phyloP scores from a whole-genome alignment of 2,113 vertebrate genomes.

The Ardeotis arabs region DNA sequence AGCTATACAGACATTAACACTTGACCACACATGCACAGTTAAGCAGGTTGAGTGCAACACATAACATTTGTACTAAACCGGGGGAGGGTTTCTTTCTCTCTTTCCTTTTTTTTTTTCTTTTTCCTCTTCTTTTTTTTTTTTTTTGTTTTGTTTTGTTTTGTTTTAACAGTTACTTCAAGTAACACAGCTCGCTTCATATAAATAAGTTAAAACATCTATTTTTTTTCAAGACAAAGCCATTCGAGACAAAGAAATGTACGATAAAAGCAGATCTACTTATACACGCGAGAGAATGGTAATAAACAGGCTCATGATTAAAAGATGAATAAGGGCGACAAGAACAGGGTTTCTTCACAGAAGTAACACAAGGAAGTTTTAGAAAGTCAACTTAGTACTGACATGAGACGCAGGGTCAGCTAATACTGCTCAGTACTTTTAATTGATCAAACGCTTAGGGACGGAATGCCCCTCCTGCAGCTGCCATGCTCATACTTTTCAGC shows the following conservation, averaged over 20 bases:
- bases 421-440: conserved; percentile 86
- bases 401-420: conserved; percentile 79
- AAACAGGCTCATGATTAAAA: conserved; percentile 89
- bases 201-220: conserved; percentile 97
- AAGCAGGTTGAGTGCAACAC: conserved; percentile 87
- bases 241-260: conserved; percentile 93
- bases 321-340: conserved; percentile 79
- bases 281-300: conserved; percentile 85
- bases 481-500: conserved; percentile 99
- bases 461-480: conserved; percentile 92
- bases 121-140: background rate
- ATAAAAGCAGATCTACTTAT: conserved; percentile 86
- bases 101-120: background rate
- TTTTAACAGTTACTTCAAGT: conserved; percentile 89
- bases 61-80: conserved; percentile 85
- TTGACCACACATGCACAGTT: conserved; percentile 90
- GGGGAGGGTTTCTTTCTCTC: conserved; percentile 54
- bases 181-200: conserved; percentile 88
- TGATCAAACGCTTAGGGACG: conserved; percentile 86
- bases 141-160: conserved; percentile 40
- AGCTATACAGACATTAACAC: conserved; percentile 93
- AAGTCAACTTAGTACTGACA: conserved; percentile 89
- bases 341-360: conserved; percentile 85
- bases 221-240: conserved; percentile 89
- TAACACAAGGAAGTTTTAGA: conserved; percentile 84